A percentile compares a stretch with the other conserved stretches of the same genome.
Evolutionary conservation across 2,888 invertebrate genomes (phyloP).

Genomic region (Nomada flava): DNA sequence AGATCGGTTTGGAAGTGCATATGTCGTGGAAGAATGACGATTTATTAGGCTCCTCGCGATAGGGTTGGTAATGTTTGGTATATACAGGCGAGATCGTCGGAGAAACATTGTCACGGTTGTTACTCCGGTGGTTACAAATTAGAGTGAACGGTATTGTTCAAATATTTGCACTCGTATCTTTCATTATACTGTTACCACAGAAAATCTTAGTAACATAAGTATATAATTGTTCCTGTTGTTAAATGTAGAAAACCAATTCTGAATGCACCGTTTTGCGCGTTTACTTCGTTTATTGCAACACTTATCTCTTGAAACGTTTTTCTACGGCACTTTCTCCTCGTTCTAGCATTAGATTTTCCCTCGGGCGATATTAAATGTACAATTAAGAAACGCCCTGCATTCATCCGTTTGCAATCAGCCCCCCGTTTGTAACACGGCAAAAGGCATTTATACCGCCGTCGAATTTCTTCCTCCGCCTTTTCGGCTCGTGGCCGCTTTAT

Average conservation of each 20-base stretch:
- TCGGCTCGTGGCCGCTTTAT: slow-evolving; percentile 41
- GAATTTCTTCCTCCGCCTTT: slow-evolving; percentile 21
- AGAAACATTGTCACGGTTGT: too few relatives aligned
- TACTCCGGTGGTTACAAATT: too few relatives aligned
- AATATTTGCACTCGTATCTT: too few relatives aligned
- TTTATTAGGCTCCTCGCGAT: neutral
- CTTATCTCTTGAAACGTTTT: neutral
- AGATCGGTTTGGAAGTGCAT: slow-evolving; percentile 5
- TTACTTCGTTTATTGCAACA: too few relatives aligned
- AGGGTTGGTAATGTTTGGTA: too few relatives aligned
- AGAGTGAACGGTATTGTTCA: too few relatives aligned
- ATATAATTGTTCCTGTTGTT: too few relatives aligned
- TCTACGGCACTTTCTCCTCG: neutral
- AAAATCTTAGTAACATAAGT: too few relatives aligned
- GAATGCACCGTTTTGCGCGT: neutral
- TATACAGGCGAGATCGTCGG: too few relatives aligned
- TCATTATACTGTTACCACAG: too few relatives aligned
- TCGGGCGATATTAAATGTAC: neutral
- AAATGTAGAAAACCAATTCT: neutral
- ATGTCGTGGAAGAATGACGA: neutral
- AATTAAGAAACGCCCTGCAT: slow-evolving; percentile 22
- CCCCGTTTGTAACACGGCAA: slow-evolving; percentile 14
- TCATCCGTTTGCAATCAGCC: neutral
- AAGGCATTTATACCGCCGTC: neutral
- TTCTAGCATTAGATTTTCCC: neutral